Evolutionary conservation across 2,113 vertebrate species (phyloP).

Genomic region (Gavialis gangeticus): DNA sequence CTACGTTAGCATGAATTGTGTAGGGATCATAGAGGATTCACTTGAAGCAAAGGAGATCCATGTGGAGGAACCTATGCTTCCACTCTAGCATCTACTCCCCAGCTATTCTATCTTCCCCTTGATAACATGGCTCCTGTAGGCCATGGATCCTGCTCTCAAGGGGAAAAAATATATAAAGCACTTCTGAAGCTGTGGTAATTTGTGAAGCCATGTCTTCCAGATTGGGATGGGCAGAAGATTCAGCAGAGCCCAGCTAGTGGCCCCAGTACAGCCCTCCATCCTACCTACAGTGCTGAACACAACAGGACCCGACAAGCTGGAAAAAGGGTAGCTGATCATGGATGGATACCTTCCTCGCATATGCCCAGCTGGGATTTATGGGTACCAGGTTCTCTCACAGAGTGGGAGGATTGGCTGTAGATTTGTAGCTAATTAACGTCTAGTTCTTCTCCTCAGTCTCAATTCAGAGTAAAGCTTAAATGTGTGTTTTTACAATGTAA

Average conservation of each 20-base stretch:
- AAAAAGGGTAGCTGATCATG: neutral
- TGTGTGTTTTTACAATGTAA: neutral
- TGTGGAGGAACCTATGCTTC: neutral
- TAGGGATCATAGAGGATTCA: too few relatives aligned
- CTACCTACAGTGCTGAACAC: neutral
- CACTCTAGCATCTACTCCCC: neutral
- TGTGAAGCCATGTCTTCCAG: neutral
- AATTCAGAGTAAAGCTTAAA: neutral
- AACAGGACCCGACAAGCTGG: too few relatives aligned
- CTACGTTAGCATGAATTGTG: too few relatives aligned
- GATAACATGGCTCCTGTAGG: neutral
- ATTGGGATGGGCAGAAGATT: neutral
- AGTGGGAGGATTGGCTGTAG: neutral
- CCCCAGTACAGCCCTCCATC: neutral
- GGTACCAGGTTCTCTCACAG: neutral
- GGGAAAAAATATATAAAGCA: neutral
- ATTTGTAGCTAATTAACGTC: neutral
- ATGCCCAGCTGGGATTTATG: neutral
- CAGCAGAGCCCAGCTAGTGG: neutral
- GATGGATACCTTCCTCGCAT: neutral
- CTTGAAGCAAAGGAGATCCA: neutral
- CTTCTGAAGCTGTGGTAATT: neutral
- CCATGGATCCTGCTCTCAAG: neutral
- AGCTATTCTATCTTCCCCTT: neutral
- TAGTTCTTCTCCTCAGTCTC: neutral